Conservation (phyloP, 2,797 vertebrate genomes). For the Eremophila alpestris region DNA sequence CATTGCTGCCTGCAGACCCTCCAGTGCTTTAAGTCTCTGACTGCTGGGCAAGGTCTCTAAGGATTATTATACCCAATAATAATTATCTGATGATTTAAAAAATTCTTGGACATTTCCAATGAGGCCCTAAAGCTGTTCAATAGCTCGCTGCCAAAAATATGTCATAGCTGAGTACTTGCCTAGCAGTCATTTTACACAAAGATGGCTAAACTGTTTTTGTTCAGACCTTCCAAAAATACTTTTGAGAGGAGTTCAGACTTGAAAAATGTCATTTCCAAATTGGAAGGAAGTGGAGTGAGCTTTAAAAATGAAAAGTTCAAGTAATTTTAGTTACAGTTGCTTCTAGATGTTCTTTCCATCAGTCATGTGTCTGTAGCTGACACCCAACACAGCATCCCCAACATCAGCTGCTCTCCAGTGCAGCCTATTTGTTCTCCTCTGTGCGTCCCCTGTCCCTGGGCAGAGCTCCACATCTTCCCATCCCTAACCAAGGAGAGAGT, state of each 20-base stretch:
- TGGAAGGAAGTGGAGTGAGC: slow-evolving; percentile 16
- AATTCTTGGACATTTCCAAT: neutral
- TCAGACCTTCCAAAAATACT: slow-evolving; percentile 55
- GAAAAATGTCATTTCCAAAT: slow-evolving; percentile 52
- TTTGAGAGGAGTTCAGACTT: slow-evolving; percentile 15
- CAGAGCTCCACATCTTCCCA: neutral
- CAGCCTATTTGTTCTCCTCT: neutral
- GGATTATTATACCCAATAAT: neutral
- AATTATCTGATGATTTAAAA: neutral
- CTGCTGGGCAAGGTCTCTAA: neutral
- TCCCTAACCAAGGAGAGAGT: neutral
- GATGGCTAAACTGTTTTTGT: slow-evolving; percentile 30
- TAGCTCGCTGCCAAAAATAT: slow-evolving; percentile 44
- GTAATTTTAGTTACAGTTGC: slow-evolving; percentile 33
- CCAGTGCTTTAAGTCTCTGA: neutral
- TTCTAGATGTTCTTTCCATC: neutral
- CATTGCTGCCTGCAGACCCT: neutral
- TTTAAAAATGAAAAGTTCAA: slow-evolving; percentile 37
- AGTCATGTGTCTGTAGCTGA: neutral
- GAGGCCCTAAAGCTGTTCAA: neutral
- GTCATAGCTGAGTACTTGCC: neutral
- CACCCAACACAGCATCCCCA: neutral
- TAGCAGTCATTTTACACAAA: slow-evolving; percentile 2
- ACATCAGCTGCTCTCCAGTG: neutral
- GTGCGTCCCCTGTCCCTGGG: neutral